Evolutionary conservation across 2,113 vertebrate species (phyloP), one percentile per base, ranked within the genome.

Genomic region (Suricata suricatta): DNA sequence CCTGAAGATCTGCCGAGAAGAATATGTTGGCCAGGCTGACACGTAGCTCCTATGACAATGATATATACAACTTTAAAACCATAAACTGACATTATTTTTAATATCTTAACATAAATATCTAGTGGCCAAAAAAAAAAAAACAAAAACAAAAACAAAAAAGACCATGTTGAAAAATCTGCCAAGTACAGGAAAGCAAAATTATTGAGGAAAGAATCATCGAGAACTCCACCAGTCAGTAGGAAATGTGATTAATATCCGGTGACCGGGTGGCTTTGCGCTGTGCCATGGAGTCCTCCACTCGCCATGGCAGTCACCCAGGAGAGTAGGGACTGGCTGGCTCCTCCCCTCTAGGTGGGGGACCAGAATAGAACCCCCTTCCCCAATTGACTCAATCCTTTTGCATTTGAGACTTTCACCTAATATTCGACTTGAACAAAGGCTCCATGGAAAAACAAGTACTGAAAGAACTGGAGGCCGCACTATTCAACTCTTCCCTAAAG

Each of bases 311-410:
- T 79, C n/a, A 15, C 23, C 4, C 21, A n/a, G 33, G 25, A 79
- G 4, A 12, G 15, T 3, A 25, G 9, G 7, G 11, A 14, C 69
- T 54, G 54, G 0, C 2, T 2, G 0, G 35, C 60, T 60, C 54
- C 15, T 14, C 11, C 35, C 33, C 25, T 19, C 72, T 27, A 13
- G 63, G 54, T 17, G 23, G 27, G 25, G 25, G 2, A 0, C 4
- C 0, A 0, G n/a, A 68, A 13, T 27, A 86, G 72, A 69, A 1
- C 3, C 11, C 21, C 17, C n/a, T 33, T 9, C 16, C 57, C 63
- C 2, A 19, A 2, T 13, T 64, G 21, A 35, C 12, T 19, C n/a
- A 29, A 57, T 15, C 25, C 21, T 44, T 27, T n/a, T 86, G 31
- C 63, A 35, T 50, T 6, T 54, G 35, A 69, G 84, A 66, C 71